Conservation (phyloP, 2,797 vertebrate genomes). For the Peromyscus eremicus region DNA sequence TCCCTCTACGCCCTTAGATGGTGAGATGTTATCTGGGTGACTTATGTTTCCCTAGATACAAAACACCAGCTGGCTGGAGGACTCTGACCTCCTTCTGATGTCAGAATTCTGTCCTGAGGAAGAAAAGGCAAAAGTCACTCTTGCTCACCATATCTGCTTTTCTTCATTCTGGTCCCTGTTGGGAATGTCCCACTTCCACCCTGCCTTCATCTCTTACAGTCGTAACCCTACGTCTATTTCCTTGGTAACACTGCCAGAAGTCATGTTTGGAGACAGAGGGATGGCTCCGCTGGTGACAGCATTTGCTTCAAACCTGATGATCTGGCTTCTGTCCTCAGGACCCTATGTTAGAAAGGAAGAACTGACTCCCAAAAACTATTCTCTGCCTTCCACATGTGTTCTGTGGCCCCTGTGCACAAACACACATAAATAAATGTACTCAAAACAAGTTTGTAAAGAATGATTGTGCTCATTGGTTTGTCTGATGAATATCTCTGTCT, state of each 20-base stretch:
- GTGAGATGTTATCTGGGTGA: background rate
- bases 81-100: background rate
- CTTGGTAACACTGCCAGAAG: conserved; percentile 8
- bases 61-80: background rate
- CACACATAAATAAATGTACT: background rate
- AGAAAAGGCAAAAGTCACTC: background rate
- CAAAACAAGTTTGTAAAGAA: background rate
- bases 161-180: background rate
- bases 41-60: background rate
- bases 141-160: background rate
- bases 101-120: background rate
- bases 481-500: background rate
- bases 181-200: background rate
- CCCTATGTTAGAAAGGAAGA: background rate
- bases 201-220: background rate
- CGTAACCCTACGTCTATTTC: background rate
- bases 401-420: background rate
- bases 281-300: background rate
- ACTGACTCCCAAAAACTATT: background rate
- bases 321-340: background rate
- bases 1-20: background rate
- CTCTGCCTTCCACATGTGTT: background rate
- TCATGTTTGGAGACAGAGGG: background rate
- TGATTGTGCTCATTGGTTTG: background rate
- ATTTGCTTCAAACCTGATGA: background rate